Evolutionary conservation across 1,140 invertebrate genomes (phyloP), one percentile per base, ranked within the genome.

Genomic region (Nasonia giraulti): DNA sequence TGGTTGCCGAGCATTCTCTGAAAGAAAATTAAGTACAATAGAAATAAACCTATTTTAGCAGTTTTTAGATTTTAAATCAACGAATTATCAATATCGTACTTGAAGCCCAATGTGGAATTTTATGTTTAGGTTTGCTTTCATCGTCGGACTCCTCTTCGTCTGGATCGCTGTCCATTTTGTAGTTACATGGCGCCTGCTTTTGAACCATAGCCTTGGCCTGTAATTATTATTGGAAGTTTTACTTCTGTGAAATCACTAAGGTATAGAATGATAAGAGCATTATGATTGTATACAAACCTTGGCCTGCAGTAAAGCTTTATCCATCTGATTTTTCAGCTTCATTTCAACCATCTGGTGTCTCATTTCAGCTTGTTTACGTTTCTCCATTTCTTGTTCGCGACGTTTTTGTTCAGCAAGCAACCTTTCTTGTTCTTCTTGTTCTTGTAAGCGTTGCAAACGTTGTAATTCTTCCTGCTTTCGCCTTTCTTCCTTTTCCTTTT

Each of bases 131-230:
- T 84, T 89, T 92, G 47, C 87, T 89, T 85, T 95, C 94, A 85
- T 94, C 93, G 86, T 95, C 95, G 2, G 94, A 93, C 69, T 93
- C 93, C 87, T 95, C 95, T 83, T 94, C 93, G 92, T 91, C 89
- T 62, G 91, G 89, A 90, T 94, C 88, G 89, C 91, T 92, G 84
- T 92, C 90, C 69, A 91, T 84, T 84, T 91, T 86, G 6, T 93
- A 93, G 77, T 85, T 88, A 20, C 50, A 88, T 33, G 87, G 88
- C 12, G 40, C 84, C 23, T 88, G 86, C 80, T 89, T 76, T 68
- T 88, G 89, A 7, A 44, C 47, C 14, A 81, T n/a, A 23, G 55
- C 66, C 40, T 82, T 85, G 10, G 80, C 75, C 84, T 85, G 71
- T 37, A 50, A 23, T 75, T 44, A 31, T 10, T 20, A 73, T 37